Evolutionary conservation across 2,113 vertebrate genomes (phyloP), one percentile per base, ranked within the genome.

Genomic region (Tonatia bakeri): DNA sequence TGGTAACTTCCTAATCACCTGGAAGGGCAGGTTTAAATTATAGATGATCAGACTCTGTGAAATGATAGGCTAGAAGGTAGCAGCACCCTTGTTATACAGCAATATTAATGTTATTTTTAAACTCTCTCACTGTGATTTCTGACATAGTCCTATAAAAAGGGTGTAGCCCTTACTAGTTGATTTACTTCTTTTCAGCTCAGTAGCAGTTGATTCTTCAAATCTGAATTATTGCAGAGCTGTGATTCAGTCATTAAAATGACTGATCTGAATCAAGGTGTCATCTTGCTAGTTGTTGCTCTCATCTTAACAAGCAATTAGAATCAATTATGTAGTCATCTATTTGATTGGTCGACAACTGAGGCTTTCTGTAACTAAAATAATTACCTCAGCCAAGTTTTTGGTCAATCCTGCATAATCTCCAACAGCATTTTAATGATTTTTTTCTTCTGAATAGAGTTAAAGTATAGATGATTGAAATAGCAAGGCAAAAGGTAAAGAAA

Each of bases 281-380:
- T 96, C 85, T 85, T 90, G 28, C 33, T 90, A 83, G 80, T 67
- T 92, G 45, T 73, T 92, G 64, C 82, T 92, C 92, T 96, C 81
- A 96, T 94, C 59, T 94, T 96, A 95, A 90, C 50, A 92, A 95
- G 93, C 50, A 95, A 84, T 96, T 96, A 92, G 20, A 64, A 91
- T 96, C 76, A 81, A 93, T 93, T 94, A 96, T 85, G 80, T 75
- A 80, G 67, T 94, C 87, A 95, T 95, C 56, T 52, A 70, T 87
- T 96, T 96, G 75, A 95, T n/a, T 92, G 64, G 93, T 95, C 91
- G 87, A 96, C 84, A 89, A 96, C 70, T 95, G 79, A 87, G 22
- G 84, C 20, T 75, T 90, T 80, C 28, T 79, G 38, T 76, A 95
- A 64, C 33, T 83, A 94, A 95, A 93, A 95, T 94, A 90, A 84